Percentiles rank a stretch among this genome's conserved stretches.
phyloP scores from a whole-genome alignment of 2,113 vertebrate genomes.

The Pimephales promelas region DNA sequence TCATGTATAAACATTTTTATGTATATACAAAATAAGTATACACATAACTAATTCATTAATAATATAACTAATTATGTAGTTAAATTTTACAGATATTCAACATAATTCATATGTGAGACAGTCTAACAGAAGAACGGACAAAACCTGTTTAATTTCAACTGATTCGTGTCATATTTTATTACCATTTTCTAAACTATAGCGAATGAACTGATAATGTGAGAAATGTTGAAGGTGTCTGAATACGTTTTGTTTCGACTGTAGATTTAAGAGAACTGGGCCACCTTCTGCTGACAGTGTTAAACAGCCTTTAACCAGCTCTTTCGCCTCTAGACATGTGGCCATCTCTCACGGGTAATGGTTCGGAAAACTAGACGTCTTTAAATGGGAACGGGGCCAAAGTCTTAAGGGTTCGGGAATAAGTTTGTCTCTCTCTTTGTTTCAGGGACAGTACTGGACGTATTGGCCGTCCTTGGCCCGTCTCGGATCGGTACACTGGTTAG shows the following conservation, averaged over 20 bases:
- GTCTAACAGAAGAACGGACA: no score
- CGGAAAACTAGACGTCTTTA: conserved; percentile 76
- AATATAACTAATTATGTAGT: no score
- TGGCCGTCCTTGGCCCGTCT: not conserved
- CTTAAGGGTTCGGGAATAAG: conserved; percentile 34
- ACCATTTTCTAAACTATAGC: no score
- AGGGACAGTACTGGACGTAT: not conserved
- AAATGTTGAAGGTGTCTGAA: no score
- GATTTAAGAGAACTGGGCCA: conserved; percentile 42
- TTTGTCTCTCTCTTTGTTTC: conserved; percentile 7
- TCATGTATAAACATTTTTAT: no score
- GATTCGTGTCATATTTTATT: no score
- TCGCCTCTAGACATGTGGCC: conserved; percentile 63
- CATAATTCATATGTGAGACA: no score
- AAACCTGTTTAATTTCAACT: no score
- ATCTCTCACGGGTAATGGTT: conserved; percentile 76
- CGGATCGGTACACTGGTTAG: not conserved
- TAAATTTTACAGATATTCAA: no score
- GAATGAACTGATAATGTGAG: no score
- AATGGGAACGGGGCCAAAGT: conserved; percentile 69
- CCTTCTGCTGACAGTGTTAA: conserved; percentile 32
- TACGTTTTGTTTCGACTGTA: not conserved
- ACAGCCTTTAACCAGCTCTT: conserved; percentile 65
- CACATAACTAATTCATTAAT: no score
- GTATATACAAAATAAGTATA: no score